Evolutionary conservation across 2,888 invertebrate genomes (phyloP), one percentile per base, ranked within the genome.

Genomic region (Lamellibrachia satsuma): DNA sequence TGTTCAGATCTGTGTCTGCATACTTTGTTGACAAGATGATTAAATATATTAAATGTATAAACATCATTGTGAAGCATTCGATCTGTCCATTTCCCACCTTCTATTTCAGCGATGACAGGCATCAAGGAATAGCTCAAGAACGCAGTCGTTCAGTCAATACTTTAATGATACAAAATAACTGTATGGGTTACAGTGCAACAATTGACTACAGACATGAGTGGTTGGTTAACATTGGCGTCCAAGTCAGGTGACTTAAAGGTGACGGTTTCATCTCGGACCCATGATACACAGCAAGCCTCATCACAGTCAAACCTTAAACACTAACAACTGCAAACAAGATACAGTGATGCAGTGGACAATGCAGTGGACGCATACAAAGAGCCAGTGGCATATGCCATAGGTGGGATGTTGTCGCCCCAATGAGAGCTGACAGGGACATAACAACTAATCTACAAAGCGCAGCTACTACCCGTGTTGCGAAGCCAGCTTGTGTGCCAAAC

Each of bases 101-200:
- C 75, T 75, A 39, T 39, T 39, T 39, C 39, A n/a, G 22, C 75
- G 22, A 75, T 22, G 39, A 39, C 39, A 39, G 39, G n/a, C 75
- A 75, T n/a, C 15, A 75, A 75, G 75, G 75, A 75, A 75, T 11
- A 1, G 75, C 75, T 15, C 15, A 75, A 11, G 75, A 75, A 75
- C 75, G 75, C 75, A 75, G 2, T 75, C 22, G n/a, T 75, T 75
- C 75, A 75, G 75, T 75, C 75, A 75, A 75, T 75, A 75, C 75
- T 75, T 75, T 75, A 75, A 75, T 75, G 75, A 75, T 75, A 75
- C 75, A 75, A 75, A 75, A 75, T 75, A 75, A 75, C 75, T 75
- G 75, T 75, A 75, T 75, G n/a, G 75, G 75, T 75, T 75, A 75
- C 75, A 75, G 75, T 75, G 75, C 22, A 75, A 75, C 75, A 75